Percentiles rank a stretch among this genome's conserved stretches.
These are phyloP conservation scores for Aleiodes sp. DNA, from an alignment of 1,140 invertebrate species.

Conservation along the genomic window DNA sequence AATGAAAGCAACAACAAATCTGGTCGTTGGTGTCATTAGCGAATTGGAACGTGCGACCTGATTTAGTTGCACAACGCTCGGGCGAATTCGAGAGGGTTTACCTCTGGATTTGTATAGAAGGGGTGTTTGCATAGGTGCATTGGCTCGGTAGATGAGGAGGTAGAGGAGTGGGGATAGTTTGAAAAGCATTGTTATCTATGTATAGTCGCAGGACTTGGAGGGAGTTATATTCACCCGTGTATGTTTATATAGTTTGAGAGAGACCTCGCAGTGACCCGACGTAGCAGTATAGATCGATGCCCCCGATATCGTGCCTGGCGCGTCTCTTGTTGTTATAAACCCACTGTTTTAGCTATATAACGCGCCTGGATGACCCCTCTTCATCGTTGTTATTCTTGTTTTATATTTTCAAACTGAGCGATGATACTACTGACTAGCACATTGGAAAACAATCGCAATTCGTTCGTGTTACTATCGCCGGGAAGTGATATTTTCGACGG, in stretches of 20 bases:
- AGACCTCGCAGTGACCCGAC: conserved; percentile 49
- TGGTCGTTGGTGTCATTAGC: conserved; percentile 45
- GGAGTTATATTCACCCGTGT: not conserved
- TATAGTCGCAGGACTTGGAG: not conserved
- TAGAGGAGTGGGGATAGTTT: not conserved
- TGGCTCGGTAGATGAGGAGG: conserved; percentile 10
- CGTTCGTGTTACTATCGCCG: not conserved
- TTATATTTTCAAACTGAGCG: no score
- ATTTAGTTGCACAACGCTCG: conserved; percentile 30
- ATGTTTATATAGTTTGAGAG: conserved; percentile 1
- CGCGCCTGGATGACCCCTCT: conserved; percentile 19
- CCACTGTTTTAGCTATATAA: no score
- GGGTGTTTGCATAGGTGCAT: conserved; percentile 23
- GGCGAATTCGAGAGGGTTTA: conserved; percentile 7
- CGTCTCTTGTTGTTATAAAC: conserved; percentile 35
- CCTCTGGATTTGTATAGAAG: not conserved
- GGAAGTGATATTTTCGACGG: not conserved
- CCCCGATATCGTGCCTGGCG: conserved; percentile 56
- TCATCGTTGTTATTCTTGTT: not conserved
- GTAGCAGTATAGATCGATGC: conserved; percentile 57
- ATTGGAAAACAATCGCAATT: not conserved
- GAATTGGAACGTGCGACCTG: conserved; percentile 50
- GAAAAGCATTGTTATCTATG: not conserved
- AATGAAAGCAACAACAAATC: not conserved
- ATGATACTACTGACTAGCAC: not conserved